Percentiles rank a stretch among this genome's conserved stretches.
phyloP scores from a whole-genome alignment of 2,888 invertebrate species.

The Pristionchus fissidentatus region DNA sequence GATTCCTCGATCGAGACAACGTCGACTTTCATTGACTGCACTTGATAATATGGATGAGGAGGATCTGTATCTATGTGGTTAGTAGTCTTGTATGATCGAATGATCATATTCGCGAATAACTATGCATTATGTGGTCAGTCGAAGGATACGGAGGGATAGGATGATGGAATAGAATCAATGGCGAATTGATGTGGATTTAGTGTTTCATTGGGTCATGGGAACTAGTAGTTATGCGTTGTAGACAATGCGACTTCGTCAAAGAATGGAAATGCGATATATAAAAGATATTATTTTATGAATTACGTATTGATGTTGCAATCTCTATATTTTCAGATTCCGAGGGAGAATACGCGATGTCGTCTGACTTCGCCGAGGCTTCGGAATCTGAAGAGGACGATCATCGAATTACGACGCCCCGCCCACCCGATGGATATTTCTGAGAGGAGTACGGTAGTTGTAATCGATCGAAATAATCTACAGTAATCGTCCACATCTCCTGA shows the following conservation, averaged over 20 bases:
- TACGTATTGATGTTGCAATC: background rate
- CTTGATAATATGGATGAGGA: constrained; percentile 49
- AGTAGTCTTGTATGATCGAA: background rate
- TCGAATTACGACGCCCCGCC: constrained; percentile 43
- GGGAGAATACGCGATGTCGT: constrained; percentile 48
- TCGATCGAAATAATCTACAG: too few species aligned
- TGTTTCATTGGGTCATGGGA: too few species aligned
- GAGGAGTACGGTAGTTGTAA: background rate
- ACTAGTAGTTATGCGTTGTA: too few species aligned
- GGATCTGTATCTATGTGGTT: constrained; percentile 44
- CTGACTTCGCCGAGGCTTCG: constrained; percentile 48
- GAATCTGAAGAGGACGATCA: constrained; percentile 44
- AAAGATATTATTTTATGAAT: background rate
- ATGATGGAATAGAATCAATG: too few species aligned
- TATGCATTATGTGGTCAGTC: too few species aligned
- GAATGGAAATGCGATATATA: too few species aligned
- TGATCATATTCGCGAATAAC: background rate
- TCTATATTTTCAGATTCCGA: constrained; percentile 36
- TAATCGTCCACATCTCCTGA: too few species aligned
- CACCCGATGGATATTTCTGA: background rate
- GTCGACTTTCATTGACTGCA: constrained; percentile 23
- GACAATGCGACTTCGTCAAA: too few species aligned
- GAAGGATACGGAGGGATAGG: too few species aligned
- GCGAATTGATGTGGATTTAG: too few species aligned
- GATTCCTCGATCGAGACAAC: constrained; percentile 54